These are phyloP conservation scores for Mythimna vitellina DNA, from an alignment of 2,888 invertebrate genomes.

Conservation along the genomic window DNA sequence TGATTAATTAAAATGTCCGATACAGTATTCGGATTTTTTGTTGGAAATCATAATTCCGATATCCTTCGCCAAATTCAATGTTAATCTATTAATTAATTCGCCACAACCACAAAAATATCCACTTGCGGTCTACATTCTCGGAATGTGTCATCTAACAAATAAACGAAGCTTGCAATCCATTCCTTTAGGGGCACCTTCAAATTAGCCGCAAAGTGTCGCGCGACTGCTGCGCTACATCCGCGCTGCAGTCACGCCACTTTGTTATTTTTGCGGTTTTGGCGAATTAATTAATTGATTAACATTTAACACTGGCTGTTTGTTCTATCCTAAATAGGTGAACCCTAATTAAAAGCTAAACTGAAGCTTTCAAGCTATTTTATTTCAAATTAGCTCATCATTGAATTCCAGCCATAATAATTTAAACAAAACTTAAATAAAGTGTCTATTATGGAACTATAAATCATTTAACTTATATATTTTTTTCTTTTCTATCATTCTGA, in stretches of 20 bases:
- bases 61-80: slow-evolving; percentile 2
- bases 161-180: slow-evolving; percentile 27
- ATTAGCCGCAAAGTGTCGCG: too few species aligned
- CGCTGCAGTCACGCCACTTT: too few species aligned
- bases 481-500: slow-evolving; percentile 7
- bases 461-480: slow-evolving; percentile 16
- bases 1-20: neutral
- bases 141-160: slow-evolving; percentile 18
- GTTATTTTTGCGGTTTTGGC: too few species aligned
- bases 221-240: too few species aligned
- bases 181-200: slow-evolving; percentile 3
- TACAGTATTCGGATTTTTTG: neutral
- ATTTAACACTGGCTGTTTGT: neutral
- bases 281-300: too few species aligned
- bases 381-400: neutral
- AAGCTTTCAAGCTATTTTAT: neutral
- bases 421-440: too few species aligned
- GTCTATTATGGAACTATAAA: slow-evolving; percentile 26
- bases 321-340: neutral
- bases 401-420: too few species aligned
- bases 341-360: neutral
- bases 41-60: neutral
- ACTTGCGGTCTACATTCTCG: slow-evolving; percentile 9
- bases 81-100: slow-evolving; percentile 17
- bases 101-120: slow-evolving; percentile 9